These are phyloP conservation scores for Fragum whitleyi DNA, from an alignment of 2,888 invertebrate species.

Conservation along the genomic window DNA sequence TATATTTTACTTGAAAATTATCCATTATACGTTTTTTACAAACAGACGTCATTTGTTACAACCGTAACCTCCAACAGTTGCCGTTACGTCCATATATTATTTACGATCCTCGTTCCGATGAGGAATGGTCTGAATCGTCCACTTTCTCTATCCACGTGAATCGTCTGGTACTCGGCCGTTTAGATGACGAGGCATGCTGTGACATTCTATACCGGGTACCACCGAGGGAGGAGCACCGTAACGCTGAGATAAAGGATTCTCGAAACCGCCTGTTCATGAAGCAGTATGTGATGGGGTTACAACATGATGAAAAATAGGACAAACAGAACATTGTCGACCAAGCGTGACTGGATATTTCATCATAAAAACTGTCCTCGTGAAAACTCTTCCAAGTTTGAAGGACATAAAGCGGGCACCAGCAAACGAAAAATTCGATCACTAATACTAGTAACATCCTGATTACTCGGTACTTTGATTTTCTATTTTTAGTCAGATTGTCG, in stretches of 20 bases:
- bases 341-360: conserved; percentile 68
- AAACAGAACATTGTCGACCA: conserved; percentile 91
- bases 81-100: too few species aligned
- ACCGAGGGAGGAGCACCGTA: conserved; percentile 89
- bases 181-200: conserved; percentile 5
- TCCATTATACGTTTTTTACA: too few species aligned
- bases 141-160: conserved; percentile 43
- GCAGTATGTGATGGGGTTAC: conserved; percentile 96
- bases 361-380: conserved; percentile 88
- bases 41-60: too few species aligned
- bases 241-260: conserved; percentile 91
- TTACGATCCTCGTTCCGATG: conserved; percentile 10
- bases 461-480: conserved; percentile 87
- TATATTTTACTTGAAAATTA: too few species aligned
- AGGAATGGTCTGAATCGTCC: conserved; percentile 17
- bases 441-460: conserved; percentile 94
- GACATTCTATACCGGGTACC: conserved; percentile 13
- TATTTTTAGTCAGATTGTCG: conserved; percentile 86
- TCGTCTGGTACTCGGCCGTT: conserved; percentile 28
- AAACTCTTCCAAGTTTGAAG: conserved; percentile 92
- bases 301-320: conserved; percentile 93
- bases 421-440: conserved; percentile 95
- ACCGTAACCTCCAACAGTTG: too few species aligned
- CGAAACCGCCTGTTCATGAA: conserved; percentile 96
- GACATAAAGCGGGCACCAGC: conserved; percentile 95